Percentiles rank a stretch among this genome's conserved stretches.
phyloP scores from a whole-genome alignment of 2,797 vertebrate genomes.

The Alosa sapidissima region DNA sequence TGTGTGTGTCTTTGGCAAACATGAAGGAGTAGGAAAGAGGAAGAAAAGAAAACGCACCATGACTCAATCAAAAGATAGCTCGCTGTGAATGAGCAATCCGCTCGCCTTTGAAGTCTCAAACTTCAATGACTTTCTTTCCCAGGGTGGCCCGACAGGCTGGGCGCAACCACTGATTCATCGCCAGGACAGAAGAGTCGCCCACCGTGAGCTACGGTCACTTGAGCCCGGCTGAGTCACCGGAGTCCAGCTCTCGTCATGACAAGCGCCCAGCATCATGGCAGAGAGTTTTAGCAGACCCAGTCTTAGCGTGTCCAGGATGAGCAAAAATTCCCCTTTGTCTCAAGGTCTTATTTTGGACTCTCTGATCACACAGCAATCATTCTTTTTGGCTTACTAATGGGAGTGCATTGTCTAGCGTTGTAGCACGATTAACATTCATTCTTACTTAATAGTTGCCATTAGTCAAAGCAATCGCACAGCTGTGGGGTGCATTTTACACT shows the following conservation, averaged over 20 bases:
- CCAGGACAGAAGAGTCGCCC: not conserved
- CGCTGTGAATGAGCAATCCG: not conserved
- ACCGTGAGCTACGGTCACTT: not conserved
- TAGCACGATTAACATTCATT: not conserved
- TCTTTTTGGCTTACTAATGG: not conserved
- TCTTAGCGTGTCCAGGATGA: not conserved
- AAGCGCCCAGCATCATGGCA: not conserved
- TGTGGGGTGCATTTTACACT: too few species aligned
- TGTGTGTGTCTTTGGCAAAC: not conserved
- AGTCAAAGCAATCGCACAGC: not conserved
- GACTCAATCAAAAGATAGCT: constrained; percentile 24
- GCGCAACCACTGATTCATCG: not conserved
- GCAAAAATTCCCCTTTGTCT: not conserved
- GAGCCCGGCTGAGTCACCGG: constrained; percentile 1
- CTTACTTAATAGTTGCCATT: too few species aligned
- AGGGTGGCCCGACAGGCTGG: not conserved
- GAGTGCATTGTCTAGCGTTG: not conserved
- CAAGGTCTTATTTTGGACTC: not conserved
- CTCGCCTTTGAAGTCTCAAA: constrained; percentile 35
- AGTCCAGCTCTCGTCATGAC: not conserved
- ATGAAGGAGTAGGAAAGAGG: constrained; percentile 20
- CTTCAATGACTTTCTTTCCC: constrained; percentile 28
- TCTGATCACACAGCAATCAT: not conserved
- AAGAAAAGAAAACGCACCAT: constrained; percentile 9
- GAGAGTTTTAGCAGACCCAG: not conserved